Conservation (phyloP, 2,113 vertebrate species). For the Ranitomeya imitator region DNA sequence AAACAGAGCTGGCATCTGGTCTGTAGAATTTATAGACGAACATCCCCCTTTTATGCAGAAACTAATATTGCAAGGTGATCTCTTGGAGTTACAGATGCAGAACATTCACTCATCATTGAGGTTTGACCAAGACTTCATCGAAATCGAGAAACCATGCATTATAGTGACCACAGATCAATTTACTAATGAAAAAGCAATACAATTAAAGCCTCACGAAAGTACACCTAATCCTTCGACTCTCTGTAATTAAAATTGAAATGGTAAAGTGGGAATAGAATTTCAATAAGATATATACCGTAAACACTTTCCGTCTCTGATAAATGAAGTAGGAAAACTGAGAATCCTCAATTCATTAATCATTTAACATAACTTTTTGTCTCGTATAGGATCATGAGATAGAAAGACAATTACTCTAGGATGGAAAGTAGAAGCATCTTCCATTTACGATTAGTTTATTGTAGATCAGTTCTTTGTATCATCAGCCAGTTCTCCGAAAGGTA, state of each 20-base stretch:
- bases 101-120: conserved; percentile 43
- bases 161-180: conserved; percentile 41
- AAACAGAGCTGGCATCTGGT: background rate
- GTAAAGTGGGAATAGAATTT: conserved; percentile 45
- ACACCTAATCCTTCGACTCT: conserved; percentile 29
- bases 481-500: background rate
- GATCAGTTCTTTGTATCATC: background rate
- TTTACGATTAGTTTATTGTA: background rate
- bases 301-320: conserved; percentile 40
- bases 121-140: conserved; percentile 24
- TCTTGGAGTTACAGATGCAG: conserved; percentile 22
- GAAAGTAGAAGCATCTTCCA: conserved; percentile 16
- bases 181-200: conserved; percentile 46
- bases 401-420: conserved; percentile 35
- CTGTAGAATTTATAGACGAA: background rate
- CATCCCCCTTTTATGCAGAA: conserved; percentile 32
- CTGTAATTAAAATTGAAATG: conserved; percentile 45
- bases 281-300: conserved; percentile 44
- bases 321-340: conserved; percentile 47
- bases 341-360: conserved; percentile 42
- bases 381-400: conserved; percentile 12
- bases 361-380: conserved; percentile 31
- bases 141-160: conserved; percentile 31
- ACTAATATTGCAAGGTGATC: conserved; percentile 34
- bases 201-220: conserved; percentile 22